These are phyloP conservation scores for Nesoenas mayeri DNA, from an alignment of 2,113 vertebrate species.

Conservation along the genomic window DNA sequence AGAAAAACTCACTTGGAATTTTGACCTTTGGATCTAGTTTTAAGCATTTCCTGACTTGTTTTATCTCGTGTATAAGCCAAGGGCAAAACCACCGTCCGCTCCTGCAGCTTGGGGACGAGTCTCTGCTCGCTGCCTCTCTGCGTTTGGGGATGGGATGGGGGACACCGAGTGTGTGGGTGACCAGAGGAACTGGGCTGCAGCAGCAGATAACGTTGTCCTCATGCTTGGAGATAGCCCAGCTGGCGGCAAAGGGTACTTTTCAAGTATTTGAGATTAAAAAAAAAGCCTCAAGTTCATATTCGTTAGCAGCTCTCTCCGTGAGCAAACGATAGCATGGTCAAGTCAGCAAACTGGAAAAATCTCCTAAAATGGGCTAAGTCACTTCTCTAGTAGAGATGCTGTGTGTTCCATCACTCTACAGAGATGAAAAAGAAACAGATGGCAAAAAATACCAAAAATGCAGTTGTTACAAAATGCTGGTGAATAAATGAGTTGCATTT, in stretches of 20 bases:
- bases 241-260: not conserved
- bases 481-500: not conserved
- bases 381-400: not conserved
- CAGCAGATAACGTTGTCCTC: not conserved
- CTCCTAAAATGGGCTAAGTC: not conserved
- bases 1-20: not conserved
- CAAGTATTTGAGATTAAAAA: too few species aligned
- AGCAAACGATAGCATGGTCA: fast-evolving
- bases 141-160: not conserved
- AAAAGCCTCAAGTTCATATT: not conserved
- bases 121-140: not conserved
- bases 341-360: not conserved
- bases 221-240: not conserved
- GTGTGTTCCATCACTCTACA: not conserved
- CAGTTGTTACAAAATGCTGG: not conserved
- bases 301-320: not conserved
- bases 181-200: not conserved
- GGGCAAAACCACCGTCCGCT: not conserved
- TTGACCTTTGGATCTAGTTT: not conserved
- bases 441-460: not conserved
- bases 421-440: not conserved
- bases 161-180: not conserved
- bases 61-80: not conserved
- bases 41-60: not conserved
- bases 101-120: not conserved